These are phyloP conservation scores for Lagocephalus sceleratus DNA, from an alignment of 2,797 vertebrate genomes.

Conservation along the genomic window DNA sequence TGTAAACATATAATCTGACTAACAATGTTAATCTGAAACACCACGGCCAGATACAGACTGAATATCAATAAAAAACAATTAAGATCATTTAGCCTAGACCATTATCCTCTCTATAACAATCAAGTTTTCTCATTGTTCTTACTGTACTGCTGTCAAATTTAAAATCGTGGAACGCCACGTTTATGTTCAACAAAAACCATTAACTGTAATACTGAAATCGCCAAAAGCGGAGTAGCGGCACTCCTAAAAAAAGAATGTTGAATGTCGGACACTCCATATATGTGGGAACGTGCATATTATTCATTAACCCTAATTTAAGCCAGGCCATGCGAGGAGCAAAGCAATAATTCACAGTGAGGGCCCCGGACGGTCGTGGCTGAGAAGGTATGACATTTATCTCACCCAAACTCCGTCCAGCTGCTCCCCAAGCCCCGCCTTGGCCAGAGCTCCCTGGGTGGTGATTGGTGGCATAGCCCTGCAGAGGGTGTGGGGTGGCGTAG, in stretches of 20 bases:
- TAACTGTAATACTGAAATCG: no score
- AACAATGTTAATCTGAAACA: conserved; percentile 1
- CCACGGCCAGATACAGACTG: neutral
- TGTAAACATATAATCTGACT: conserved; percentile 1
- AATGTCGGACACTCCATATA: neutral
- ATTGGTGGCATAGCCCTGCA: conserved; percentile 96
- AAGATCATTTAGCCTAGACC: neutral
- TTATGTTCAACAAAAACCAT: no score
- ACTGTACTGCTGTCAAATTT: neutral
- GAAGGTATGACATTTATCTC: conserved; percentile 77
- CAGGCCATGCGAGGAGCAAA: conserved; percentile 30
- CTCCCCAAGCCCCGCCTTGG: conserved; percentile 83
- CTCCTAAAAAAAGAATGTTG: no score
- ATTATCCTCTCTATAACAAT: neutral
- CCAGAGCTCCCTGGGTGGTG: conserved; percentile 91
- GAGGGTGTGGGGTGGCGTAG: conserved; percentile 91
- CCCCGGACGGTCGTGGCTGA: conserved; percentile 59
- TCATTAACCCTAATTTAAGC: conserved; percentile 42
- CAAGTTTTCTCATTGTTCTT: neutral
- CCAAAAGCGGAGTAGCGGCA: no score
- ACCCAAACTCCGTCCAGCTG: conserved; percentile 83
- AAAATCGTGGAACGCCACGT: neutral
- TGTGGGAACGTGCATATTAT: conserved; percentile 38
- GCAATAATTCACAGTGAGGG: conserved; percentile 54
- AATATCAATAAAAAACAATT: neutral